Conservation (phyloP, 2,797 vertebrate species). For the Esox lucius region DNA sequence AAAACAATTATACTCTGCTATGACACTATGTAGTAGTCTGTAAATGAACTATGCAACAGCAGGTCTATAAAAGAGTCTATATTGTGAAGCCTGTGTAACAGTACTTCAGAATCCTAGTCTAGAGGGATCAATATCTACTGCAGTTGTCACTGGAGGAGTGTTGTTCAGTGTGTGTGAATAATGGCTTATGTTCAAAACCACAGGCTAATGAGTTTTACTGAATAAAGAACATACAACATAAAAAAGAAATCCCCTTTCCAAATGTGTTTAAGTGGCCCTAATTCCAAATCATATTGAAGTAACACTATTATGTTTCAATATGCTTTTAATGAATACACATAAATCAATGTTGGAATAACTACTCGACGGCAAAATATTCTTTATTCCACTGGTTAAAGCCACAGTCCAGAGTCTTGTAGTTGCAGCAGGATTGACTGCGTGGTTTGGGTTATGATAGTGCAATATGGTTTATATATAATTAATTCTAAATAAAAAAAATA, state of each 20-base stretch:
- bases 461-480: too few species aligned
- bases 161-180: not conserved
- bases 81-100: not conserved
- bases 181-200: constrained; percentile 23
- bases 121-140: not conserved
- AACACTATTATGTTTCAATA: constrained; percentile 22
- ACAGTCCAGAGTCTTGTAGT: not conserved
- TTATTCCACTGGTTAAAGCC: not conserved
- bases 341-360: constrained; percentile 16
- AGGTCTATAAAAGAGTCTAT: not conserved
- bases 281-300: constrained; percentile 16
- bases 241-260: not conserved
- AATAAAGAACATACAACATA: not conserved
- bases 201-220: constrained; percentile 18
- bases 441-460: too few species aligned
- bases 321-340: constrained; percentile 21
- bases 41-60: not conserved
- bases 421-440: not conserved
- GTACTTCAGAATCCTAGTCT: not conserved
- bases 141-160: not conserved
- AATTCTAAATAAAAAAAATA: too few species aligned
- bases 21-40: not conserved
- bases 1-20: not conserved
- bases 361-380: not conserved
- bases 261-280: constrained; percentile 21